phyloP scores from a whole-genome alignment of 2,113 vertebrate genomes.

The Theristicus caerulescens region DNA sequence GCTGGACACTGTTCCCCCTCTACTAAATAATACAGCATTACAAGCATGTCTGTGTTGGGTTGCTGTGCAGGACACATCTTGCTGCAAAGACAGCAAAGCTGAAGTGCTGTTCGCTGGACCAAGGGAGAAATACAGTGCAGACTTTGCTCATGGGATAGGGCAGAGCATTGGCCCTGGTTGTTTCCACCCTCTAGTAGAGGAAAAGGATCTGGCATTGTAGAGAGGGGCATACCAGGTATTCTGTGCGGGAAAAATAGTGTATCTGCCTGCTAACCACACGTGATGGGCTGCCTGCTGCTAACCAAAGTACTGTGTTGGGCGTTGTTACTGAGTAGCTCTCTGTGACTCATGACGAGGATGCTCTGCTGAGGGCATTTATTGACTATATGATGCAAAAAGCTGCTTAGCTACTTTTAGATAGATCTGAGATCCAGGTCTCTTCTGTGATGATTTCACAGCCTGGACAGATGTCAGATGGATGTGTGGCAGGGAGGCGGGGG shows the following conservation, averaged over 20 bases:
- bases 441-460: not conserved
- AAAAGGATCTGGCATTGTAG: not conserved
- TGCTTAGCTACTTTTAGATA: not conserved
- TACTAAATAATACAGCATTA: not conserved
- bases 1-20: not conserved
- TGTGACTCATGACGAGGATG: not conserved
- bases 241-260: not conserved
- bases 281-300: not conserved
- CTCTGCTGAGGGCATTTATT: not conserved
- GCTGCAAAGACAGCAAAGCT: not conserved
- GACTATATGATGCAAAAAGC: not conserved
- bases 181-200: not conserved
- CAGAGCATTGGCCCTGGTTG: not conserved
- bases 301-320: not conserved
- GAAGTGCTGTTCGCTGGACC: not conserved
- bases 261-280: not conserved
- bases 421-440: not conserved
- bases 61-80: not conserved
- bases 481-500: not conserved
- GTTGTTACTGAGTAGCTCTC: not conserved
- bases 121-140: not conserved
- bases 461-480: not conserved
- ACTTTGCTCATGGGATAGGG: not conserved
- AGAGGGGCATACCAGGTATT: not conserved
- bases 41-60: not conserved